Conservation (phyloP, 1,140 invertebrate genomes). For the Drosophila pallidifrons region DNA sequence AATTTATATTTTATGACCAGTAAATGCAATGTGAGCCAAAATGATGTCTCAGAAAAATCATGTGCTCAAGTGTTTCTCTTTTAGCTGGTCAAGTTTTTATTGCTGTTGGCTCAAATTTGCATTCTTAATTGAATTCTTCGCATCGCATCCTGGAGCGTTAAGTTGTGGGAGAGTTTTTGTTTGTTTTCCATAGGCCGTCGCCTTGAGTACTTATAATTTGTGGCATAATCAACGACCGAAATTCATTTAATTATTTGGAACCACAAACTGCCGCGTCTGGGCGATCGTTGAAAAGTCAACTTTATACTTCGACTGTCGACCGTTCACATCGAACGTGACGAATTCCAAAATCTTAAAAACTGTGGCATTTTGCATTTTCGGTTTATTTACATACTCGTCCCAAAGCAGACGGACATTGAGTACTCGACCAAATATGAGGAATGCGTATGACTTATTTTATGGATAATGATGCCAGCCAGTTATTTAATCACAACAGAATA, state of each 20-base stretch:
- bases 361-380: slow-evolving; percentile 59
- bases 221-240: slow-evolving; percentile 51
- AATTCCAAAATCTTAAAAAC: slow-evolving; percentile 51
- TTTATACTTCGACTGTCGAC: neutral
- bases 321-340: slow-evolving; percentile 56
- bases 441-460: slow-evolving; percentile 75
- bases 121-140: slow-evolving; percentile 74
- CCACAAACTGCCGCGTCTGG: slow-evolving; percentile 8
- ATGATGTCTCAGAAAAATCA: neutral
- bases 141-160: slow-evolving; percentile 46
- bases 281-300: slow-evolving; percentile 10
- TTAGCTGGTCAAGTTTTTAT: slow-evolving; percentile 32
- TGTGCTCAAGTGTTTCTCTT: neutral
- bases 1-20: slow-evolving; percentile 61
- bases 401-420: slow-evolving; percentile 33
- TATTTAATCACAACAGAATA: neutral
- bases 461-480: slow-evolving; percentile 54
- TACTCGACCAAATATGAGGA: slow-evolving; percentile 45
- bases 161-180: slow-evolving; percentile 36
- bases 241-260: slow-evolving; percentile 40
- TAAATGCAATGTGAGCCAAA: slow-evolving; percentile 34
- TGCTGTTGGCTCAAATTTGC: slow-evolving; percentile 51
- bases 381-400: slow-evolving; percentile 54
- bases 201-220: slow-evolving; percentile 31
- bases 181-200: slow-evolving; percentile 46